Base-by-base conservation (phyloP, 2,797 vertebrate genomes). In the Synaphobranchus kaupii region DNA sequence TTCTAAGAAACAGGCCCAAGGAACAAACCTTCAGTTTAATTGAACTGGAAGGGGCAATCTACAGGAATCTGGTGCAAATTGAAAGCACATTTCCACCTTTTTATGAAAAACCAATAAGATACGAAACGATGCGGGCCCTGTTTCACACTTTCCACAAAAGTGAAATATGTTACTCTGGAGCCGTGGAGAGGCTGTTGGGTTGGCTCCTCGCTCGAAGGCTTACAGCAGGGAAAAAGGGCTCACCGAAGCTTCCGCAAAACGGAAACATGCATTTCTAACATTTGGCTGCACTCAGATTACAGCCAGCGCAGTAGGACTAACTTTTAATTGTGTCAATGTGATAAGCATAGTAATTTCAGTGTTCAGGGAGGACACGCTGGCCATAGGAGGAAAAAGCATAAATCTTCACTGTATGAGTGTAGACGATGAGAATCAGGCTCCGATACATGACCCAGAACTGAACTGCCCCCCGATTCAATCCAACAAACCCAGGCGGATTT, bases 81-180 rank as follows among this genome's bases (percentile, higher is more conserved):
- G 83, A 85, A 89, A 89, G 76, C 88, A 89, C 85, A 84, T 89
- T 87, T 89, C 83, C 54, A 56, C 60, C 48, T 76, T 84, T 87
- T 84, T 44, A 85, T 80, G 84, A 12, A 80, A 63, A 88, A 86
- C 48, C 44, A 68, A 84, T 85, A 76, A 87, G 85, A 48, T 76
- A 25, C 48, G 87, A 78, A 82, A 2, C 28, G 66, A 83, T 52
- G 76, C 84, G 50, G 88, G 15, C 34, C 15, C n/a, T 2, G 22
- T 54, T 54, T 82, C 88, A 81, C 85, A 85, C 60, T 82, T 81
- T 39, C 52, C 44, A 87, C 34, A 56, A 31, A 76, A 34, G 47
- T 12, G 60, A 48, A 89, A 50, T 81, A 44, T 17, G 66, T 86
- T 44, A n/a, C 86, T 66, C 50, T 47, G 68, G 52, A 54, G 15